A percentile compares a stretch with the other conserved stretches of the same genome.
Evolutionary conservation across 1,140 invertebrate species (phyloP).

Genomic region (Tetragnatha versicolor): DNA sequence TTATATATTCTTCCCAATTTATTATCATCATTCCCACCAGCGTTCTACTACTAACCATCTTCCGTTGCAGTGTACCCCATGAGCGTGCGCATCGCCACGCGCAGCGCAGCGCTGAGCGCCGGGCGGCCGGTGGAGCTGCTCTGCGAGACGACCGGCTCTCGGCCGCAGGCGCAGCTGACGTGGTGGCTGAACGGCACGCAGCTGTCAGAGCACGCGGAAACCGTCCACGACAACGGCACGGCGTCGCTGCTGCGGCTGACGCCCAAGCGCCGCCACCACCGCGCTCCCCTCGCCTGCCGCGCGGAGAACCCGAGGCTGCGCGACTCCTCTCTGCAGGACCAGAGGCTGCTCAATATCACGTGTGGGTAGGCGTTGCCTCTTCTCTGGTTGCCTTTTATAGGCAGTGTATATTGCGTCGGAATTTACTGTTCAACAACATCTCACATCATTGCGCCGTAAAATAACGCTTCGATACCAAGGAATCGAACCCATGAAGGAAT

Average conservation of each 20-base stretch:
- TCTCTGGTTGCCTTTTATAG: no score
- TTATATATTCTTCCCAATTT: no score
- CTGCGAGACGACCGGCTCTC: slow-evolving; percentile 57
- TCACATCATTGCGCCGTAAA: no score
- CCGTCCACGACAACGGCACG: slow-evolving; percentile 48
- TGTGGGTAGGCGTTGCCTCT: slow-evolving; percentile 42
- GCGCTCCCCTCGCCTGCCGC: slow-evolving; percentile 19
- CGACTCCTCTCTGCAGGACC: slow-evolving; percentile 14
- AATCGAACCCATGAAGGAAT: no score
- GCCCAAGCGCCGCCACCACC: slow-evolving; percentile 39
- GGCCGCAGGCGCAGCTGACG: slow-evolving; percentile 57
- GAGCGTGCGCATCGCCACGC: slow-evolving; percentile 51
- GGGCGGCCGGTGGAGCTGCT: slow-evolving; percentile 50
- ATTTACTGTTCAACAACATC: no score
- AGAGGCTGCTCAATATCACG: slow-evolving; percentile 42
- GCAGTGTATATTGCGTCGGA: no score
- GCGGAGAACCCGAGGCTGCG: slow-evolving; percentile 48
- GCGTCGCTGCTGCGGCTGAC: slow-evolving; percentile 39
- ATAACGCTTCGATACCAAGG: no score
- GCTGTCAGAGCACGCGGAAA: slow-evolving; percentile 41
- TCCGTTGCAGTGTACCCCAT: slow-evolving; percentile 57
- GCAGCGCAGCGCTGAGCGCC: slow-evolving; percentile 36
- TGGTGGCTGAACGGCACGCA: slow-evolving; percentile 57
- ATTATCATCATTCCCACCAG: no score
- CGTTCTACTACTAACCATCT: neutral